Percentiles rank a stretch among this genome's conserved stretches.
These are phyloP conservation scores for Aquatica leii DNA, from an alignment of 2,888 invertebrate species.

Conservation along the genomic window DNA sequence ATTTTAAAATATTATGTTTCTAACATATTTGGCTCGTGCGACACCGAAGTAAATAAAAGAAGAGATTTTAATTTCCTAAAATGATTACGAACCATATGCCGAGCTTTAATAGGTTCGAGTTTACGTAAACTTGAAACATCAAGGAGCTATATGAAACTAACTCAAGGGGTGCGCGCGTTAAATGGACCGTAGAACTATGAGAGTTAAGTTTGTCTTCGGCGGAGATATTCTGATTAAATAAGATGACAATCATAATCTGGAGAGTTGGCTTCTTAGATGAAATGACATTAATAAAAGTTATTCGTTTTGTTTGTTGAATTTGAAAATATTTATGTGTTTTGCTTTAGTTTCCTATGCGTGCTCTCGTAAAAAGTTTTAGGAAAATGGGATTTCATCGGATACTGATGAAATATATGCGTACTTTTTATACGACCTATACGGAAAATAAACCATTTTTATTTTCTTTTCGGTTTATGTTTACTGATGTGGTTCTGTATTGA, in stretches of 20 bases:
- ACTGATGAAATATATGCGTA: conserved; percentile 43
- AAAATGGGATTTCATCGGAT: conserved; percentile 42
- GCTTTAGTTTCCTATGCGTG: conserved; percentile 35
- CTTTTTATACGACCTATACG: conserved; percentile 42
- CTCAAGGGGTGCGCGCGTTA: conserved; percentile 32
- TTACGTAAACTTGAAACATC: conserved; percentile 28
- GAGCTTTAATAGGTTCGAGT: conserved; percentile 15
- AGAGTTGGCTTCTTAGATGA: conserved; percentile 38
- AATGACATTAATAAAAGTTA: conserved; percentile 41
- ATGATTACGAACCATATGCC: conserved; percentile 35
- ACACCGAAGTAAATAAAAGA: conserved; percentile 48
- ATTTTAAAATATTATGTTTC: conserved; percentile 56
- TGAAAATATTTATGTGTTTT: conserved; percentile 45
- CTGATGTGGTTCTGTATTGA: conserved; percentile 34
- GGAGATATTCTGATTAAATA: conserved; percentile 39
- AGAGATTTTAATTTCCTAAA: conserved; percentile 50
- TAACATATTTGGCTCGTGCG: conserved; percentile 55
- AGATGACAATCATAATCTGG: conserved; percentile 36
- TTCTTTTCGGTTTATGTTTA: conserved; percentile 37
- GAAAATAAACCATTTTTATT: conserved; percentile 40
- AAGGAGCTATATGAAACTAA: conserved; percentile 16
- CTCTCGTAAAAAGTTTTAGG: conserved; percentile 43
- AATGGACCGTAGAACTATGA: conserved; percentile 37
- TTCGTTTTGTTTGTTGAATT: conserved; percentile 44
- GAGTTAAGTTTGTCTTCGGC: conserved; percentile 29